Evolutionary conservation across 2,113 vertebrate species (phyloP), one percentile per base, ranked within the genome.

Genomic region (Rostratula benghalensis): DNA sequence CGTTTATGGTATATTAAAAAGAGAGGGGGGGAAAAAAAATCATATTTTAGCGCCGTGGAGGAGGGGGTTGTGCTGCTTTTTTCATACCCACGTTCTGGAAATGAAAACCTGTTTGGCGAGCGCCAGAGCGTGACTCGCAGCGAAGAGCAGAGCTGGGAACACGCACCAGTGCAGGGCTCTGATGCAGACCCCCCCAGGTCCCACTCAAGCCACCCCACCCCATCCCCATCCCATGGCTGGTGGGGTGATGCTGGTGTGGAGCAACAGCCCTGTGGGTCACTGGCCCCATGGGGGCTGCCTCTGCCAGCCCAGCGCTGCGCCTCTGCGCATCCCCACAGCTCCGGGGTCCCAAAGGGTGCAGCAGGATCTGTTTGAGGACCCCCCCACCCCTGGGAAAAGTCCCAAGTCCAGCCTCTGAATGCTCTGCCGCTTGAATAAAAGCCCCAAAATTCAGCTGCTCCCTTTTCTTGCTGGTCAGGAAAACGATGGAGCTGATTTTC

Each of bases 41-140:
- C 16, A 60, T 69, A 14, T 95, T 90, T 92, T 31, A 79, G 63
- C 0, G 4, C 82, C 4, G 91, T 7, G 88, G 91, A 46, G 90
- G 93, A 89, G 80, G 93, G 74, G 76, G 37, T 5, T 61, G 83
- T n/a, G 89, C 69, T 28, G 73, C 73, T 28, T 68, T 68, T 90
- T 63, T 88, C 90, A 18, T 14, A 33, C 63, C 23, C 78, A 3
- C 13, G 1, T 22, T 28, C 83, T 86, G 56, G 80, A 86, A 93
- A 92, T 83, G 54, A 81, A 93, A 96, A 94, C 95, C 94, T 90
- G 88, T 95, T 96, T 90, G 95, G 87, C 87, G 24, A 93, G 92
- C 11, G 25, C 57, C 11, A 2, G 82, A 77, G 54, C 1, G 9
- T 7, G 5, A 28, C 63, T 31, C 10, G 0, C 16, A 12, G 78